Evolutionary conservation across 2,113 vertebrate genomes (phyloP), one percentile per base, ranked within the genome.

Genomic region (Numida meleagris): DNA sequence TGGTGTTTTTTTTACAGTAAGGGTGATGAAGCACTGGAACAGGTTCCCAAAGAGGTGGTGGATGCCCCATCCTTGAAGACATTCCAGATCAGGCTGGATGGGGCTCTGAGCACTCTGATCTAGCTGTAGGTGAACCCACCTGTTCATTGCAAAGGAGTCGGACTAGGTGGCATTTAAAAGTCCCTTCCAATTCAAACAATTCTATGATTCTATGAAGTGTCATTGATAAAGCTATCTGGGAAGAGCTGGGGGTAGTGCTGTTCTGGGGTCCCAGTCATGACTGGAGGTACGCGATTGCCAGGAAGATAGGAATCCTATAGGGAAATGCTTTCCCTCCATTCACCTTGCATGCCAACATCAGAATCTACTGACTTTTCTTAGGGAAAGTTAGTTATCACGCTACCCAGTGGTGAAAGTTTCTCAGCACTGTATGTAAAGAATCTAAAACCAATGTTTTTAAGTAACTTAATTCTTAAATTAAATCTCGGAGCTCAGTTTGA

Each of bases 381-480:
- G 63, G 66, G 53, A 93, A 74, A 65, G 79, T 50, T 63, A 67
- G n/a, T 31, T 51, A 33, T 88, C 7, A 10, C 51, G 48, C 80
- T 83, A 33, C 94, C 82, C 29, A 65, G 82, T 78, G 85, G 51
- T 73, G 27, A 11, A 86, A 81, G 89, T 81, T 95, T 94, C 79
- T 89, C 65, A n/a, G 43, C 57, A 58, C 88, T 45, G 14, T 82
- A 83, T 78, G 82, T 71, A 78, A 68, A 75, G 58, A 88, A 5
- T 27, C 29, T 71, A 88, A 91, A 82, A 58, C 82, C 82, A 88
- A 5, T 88, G 66, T 84, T 96, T 95, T 93, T 86, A 27, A 58
- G 17, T 81, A 88, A 88, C 75, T 45, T 91, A 93, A 93, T 91
- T 95, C 86, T 81, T 91, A 91, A 94, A 94, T 82, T 92, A 87